Conservation (phyloP, 1,140 invertebrate species). For the Ectropis grisescens region DNA sequence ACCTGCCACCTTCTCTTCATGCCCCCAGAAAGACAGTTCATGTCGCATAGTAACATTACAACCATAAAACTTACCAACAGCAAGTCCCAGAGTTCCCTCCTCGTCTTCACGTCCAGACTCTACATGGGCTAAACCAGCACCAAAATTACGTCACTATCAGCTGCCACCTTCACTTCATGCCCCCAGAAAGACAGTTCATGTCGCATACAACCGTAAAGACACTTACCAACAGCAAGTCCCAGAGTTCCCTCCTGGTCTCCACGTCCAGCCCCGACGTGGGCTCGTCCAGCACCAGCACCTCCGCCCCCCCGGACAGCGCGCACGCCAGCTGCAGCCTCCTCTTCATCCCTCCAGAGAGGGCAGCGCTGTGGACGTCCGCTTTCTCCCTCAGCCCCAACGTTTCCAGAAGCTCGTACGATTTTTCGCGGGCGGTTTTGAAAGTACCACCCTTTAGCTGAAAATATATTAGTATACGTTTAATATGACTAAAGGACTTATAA, state of each 20-base stretch:
- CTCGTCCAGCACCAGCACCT: conserved; percentile 90
- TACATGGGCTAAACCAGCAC: no score
- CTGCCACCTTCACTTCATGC: no score
- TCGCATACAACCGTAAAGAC: no score
- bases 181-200: no score
- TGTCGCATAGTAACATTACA: no score
- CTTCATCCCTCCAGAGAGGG: conserved; percentile 89
- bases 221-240: conserved; percentile 82
- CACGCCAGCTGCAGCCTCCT: conserved; percentile 85
- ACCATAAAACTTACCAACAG: conserved; percentile 68
- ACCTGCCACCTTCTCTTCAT: no score
- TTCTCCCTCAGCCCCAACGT: conserved; percentile 25
- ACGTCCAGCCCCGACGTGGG: conserved; percentile 97
- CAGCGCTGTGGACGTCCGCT: conserved; percentile 62
- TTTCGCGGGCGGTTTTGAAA: conserved; percentile 13
- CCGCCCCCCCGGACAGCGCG: conserved; percentile 79
- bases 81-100: no score
- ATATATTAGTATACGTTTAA: no score
- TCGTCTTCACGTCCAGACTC: no score
- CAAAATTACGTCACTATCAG: no score
- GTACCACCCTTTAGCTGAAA: conserved; percentile 34
- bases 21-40: no score
- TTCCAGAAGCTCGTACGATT: conserved; percentile 19
- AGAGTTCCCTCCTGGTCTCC: conserved; percentile 87
- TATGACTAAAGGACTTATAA: no score